Conservation (phyloP, 2,113 vertebrate genomes). For the Megaceryle maxima region DNA sequence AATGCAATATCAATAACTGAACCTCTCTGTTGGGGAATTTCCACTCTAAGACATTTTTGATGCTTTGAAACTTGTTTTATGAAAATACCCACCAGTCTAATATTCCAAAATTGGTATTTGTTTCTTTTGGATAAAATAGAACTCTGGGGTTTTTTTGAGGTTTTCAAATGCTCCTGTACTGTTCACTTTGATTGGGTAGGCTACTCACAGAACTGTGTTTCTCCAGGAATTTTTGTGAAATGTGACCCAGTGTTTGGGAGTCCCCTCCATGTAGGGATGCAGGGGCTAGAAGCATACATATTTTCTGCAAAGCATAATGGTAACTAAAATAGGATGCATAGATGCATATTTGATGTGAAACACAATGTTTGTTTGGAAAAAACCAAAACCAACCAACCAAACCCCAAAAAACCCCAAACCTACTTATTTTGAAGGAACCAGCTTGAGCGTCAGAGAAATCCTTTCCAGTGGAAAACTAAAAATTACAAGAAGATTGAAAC, state of each 20-base stretch:
- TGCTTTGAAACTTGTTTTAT: neutral
- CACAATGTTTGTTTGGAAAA: neutral
- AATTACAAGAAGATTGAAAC: neutral
- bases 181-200: neutral
- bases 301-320: neutral
- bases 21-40: neutral
- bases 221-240: neutral
- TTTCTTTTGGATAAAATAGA: neutral
- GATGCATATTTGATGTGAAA: neutral
- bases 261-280: fast-evolving
- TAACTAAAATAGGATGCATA: neutral
- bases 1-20: neutral
- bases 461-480: neutral
- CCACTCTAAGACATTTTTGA: neutral
- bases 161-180: neutral
- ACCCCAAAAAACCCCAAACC: too few species aligned
- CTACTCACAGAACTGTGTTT: neutral
- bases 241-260: fast-evolving
- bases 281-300: neutral
- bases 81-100: neutral
- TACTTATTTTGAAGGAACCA: neutral
- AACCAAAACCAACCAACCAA: neutral
- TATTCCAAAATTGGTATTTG: neutral
- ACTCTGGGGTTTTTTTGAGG: neutral
- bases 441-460: neutral